Base-by-base conservation (phyloP, 1,140 invertebrate species). In the Eumeta japonica region DNA sequence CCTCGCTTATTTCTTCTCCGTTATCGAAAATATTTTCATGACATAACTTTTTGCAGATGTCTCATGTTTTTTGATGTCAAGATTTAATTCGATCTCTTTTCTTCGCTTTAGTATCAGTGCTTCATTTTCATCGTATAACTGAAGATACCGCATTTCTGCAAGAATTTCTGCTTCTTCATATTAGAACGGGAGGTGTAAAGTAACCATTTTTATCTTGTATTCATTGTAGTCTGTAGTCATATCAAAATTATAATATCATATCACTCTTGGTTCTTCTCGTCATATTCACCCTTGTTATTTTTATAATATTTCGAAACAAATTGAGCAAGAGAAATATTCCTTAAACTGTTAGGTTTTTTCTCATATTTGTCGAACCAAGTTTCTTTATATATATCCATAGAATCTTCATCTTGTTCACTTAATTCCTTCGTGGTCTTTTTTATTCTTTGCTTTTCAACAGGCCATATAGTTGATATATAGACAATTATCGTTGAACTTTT, bases 201-300 rank as follows among this genome's bases (percentile, higher is more conserved):
- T 43, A 9, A 59, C 49, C 50, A 52, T 51, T 42, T 66, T 61
- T 15, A 58, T 39, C 39, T 41, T 60, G 40, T 61, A 66, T 31
- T 62, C 51, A 15, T 43, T 45, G 7, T 41, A 39, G 33, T 61
- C 46, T 10, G 40, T 7, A 17, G 17, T 45, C 17, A 60, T 56
- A 39, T 63, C 55, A 36, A 54, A 65, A 48, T 60, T 59, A 10
- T 50, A 20, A 34, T 52, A 68, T 16, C 54, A 28, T 32, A 65
- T 63, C 11, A 66, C 24, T 42, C 29, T 37, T 27, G 53, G 46
- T 5, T 36, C 33, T 28, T 52, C 19, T 52, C 41, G 17, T n/a
- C n/a, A n/a, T n/a, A n/a, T n/a, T n/a, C n/a, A n/a, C n/a, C n/a
- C n/a, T 41, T 45, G 28, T 42, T 48, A 35, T 42, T 47, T 14